These are phyloP conservation scores for Pachyrhynchus sulphureomaculatus DNA, from an alignment of 1,140 invertebrate genomes.

Conservation along the genomic window DNA sequence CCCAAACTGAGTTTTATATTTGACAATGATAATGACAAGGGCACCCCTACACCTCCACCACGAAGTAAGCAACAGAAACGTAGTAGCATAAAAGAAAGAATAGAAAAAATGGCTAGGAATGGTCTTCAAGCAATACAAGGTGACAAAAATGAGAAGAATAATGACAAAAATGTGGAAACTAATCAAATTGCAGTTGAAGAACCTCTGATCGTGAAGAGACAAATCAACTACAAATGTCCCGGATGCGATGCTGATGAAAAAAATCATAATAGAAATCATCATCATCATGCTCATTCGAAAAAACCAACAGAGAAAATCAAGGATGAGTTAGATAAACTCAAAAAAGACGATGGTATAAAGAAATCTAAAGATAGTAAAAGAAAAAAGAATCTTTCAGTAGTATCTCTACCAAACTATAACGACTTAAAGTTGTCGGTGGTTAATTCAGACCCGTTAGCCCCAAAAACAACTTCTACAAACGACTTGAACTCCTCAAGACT, in stretches of 20 bases:
- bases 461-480: constrained; percentile 3
- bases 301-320: constrained; percentile 22
- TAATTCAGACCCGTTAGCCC: constrained; percentile 18
- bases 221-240: constrained; percentile 44
- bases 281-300: constrained; percentile 32
- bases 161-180: too few species aligned
- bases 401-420: constrained; percentile 58
- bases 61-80: constrained; percentile 40
- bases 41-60: constrained; percentile 47
- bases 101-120: constrained; percentile 44
- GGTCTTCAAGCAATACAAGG: constrained; percentile 44
- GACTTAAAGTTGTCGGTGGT: constrained; percentile 50
- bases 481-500: constrained; percentile 34
- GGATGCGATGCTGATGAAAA: constrained; percentile 37
- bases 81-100: constrained; percentile 40
- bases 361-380: constrained; percentile 23
- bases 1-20: constrained; percentile 50
- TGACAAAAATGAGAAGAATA: not conserved
- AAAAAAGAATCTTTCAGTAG: constrained; percentile 49
- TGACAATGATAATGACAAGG: constrained; percentile 47
- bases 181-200: constrained; percentile 42
- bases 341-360: constrained; percentile 3
- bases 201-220: constrained; percentile 45
- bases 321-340: constrained; percentile 15
- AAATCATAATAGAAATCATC: constrained; percentile 40